Conservation (phyloP, 2,113 vertebrate genomes). For the Chroicocephalus ridibundus region DNA sequence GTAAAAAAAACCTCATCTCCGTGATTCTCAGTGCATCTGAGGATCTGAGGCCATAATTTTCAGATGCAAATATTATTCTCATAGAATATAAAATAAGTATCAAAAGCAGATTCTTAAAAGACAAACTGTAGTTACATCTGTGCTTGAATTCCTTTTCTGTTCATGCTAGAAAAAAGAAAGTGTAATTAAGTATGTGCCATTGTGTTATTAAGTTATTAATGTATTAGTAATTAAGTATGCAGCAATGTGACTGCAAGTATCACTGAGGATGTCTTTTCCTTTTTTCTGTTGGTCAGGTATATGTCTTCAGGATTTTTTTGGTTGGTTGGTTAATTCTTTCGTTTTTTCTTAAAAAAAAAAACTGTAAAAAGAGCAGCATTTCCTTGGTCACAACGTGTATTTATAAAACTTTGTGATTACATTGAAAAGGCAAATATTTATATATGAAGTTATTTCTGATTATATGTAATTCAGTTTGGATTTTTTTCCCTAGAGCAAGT, state of each 20-base stretch:
- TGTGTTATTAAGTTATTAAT: neutral
- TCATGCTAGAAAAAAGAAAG: neutral
- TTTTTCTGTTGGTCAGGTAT: neutral
- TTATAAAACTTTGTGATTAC: neutral
- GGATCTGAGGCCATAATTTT: neutral
- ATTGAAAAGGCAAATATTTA: neutral
- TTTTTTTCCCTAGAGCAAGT: neutral
- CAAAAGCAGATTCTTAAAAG: neutral
- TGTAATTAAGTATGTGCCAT: neutral
- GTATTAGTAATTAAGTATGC: neutral
- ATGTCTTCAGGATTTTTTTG: neutral
- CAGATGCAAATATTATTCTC: neutral
- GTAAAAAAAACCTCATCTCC: neutral
- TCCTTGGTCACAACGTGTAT: neutral
- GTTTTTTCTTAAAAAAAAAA: neutral
- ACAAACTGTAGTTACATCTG: neutral
- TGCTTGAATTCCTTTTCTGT: neutral
- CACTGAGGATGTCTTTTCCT: neutral
- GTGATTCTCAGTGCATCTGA: neutral
- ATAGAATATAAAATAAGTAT: neutral
- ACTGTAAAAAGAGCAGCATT: accelerated
- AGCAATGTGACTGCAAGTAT: neutral
- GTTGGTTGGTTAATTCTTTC: neutral
- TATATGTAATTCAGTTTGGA: neutral
- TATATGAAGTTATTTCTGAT: neutral